phyloP scores from a whole-genome alignment of 2,113 vertebrate genomes.

The Galeopterus variegatus region DNA sequence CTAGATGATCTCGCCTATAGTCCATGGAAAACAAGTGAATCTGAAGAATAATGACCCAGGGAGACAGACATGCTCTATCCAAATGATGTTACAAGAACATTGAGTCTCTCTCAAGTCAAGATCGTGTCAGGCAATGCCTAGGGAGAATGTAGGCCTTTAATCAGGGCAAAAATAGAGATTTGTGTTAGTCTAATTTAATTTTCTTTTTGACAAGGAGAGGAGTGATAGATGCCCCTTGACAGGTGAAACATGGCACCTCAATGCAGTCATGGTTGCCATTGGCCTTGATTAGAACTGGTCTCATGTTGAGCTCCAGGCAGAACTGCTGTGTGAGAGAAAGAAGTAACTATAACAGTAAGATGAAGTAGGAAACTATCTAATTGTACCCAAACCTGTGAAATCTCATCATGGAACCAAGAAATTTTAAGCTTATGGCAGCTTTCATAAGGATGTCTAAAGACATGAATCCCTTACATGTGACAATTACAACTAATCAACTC shows the following conservation, averaged over 20 bases:
- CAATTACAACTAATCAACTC: neutral
- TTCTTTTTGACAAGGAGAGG: slow-evolving; percentile 92
- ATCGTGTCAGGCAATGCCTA: slow-evolving; percentile 94
- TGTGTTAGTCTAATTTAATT: slow-evolving; percentile 98
- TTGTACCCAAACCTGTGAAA: slow-evolving; percentile 84
- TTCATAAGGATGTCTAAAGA: slow-evolving; percentile 73
- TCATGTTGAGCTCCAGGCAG: slow-evolving; percentile 95
- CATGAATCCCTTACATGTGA: neutral
- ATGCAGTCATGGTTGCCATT: slow-evolving; percentile 89
- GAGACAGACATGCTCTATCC: slow-evolving; percentile 94
- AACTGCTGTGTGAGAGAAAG: slow-evolving; percentile 93
- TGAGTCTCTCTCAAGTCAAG: slow-evolving; percentile 92
- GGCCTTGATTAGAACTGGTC: slow-evolving; percentile 95
- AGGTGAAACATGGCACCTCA: slow-evolving; percentile 94
- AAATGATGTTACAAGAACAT: slow-evolving; percentile 95
- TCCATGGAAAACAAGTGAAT: slow-evolving; percentile 93
- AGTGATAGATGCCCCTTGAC: slow-evolving; percentile 95
- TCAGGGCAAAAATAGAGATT: slow-evolving; percentile 94
- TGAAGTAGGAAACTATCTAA: slow-evolving; percentile 87
- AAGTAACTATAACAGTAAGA: slow-evolving; percentile 92
- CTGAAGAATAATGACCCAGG: slow-evolving; percentile 96
- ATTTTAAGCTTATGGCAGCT: slow-evolving; percentile 80
- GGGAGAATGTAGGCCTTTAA: slow-evolving; percentile 96
- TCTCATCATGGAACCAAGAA: slow-evolving; percentile 83
- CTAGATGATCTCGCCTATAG: slow-evolving; percentile 94